Percentiles rank a stretch among this genome's conserved stretches.
Evolutionary conservation across 2,888 invertebrate species (phyloP).

Genomic region (Amphipoea oculea): DNA sequence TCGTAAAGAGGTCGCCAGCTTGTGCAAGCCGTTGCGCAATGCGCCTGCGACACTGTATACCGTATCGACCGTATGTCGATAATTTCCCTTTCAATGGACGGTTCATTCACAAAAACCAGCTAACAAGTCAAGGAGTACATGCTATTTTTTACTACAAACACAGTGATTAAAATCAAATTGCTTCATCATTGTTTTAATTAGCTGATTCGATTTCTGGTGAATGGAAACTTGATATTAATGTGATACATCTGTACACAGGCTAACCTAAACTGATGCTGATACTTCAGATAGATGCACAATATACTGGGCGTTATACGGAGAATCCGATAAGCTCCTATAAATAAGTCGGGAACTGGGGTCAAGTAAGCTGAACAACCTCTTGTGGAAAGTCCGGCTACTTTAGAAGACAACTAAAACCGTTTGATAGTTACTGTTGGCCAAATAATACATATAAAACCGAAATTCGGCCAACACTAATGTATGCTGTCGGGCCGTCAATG

Average conservation of each 20-base stretch:
- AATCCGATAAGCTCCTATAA: background rate
- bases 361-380: background rate
- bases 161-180: constrained; percentile 41
- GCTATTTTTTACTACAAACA: constrained; percentile 43
- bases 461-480: constrained; percentile 3
- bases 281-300: background rate
- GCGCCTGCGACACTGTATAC: constrained; percentile 66
- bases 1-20: constrained; percentile 67
- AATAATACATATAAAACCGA: background rate
- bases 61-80: constrained; percentile 47
- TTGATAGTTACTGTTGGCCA: background rate
- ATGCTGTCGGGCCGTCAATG: constrained; percentile 29
- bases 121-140: constrained; percentile 57
- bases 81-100: constrained; percentile 74
- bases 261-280: background rate
- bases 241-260: background rate
- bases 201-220: constrained; percentile 15
- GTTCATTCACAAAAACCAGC: constrained; percentile 67
- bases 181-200: constrained; percentile 28
- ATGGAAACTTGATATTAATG: constrained; percentile 13
- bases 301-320: background rate
- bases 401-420: background rate
- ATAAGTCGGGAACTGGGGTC: background rate
- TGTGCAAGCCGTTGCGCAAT: constrained; percentile 71
- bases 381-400: background rate